Percentiles rank a stretch among this genome's conserved stretches.
phyloP scores from a whole-genome alignment of 2,797 vertebrate genomes.

The Gymnopithys bicolor region DNA sequence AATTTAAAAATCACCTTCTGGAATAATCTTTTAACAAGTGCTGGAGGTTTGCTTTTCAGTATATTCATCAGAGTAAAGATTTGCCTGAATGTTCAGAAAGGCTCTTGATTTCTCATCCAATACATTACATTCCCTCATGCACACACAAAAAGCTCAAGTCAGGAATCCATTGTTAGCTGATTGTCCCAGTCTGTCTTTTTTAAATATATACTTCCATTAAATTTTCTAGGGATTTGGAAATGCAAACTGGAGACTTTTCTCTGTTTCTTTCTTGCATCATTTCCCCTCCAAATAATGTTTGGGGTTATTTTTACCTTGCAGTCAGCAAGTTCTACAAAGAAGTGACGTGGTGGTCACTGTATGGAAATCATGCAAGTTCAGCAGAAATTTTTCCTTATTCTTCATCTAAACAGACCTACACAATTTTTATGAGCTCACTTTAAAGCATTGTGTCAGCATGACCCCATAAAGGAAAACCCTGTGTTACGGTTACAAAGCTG shows the following conservation, averaged over 20 bases:
- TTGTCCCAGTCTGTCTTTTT: not conserved
- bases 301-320: not conserved
- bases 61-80: not conserved
- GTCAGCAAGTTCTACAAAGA: not conserved
- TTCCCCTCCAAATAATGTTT: accelerated
- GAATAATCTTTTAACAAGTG: not conserved
- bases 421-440: not conserved
- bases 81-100: not conserved
- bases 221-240: not conserved
- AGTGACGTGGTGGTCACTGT: not conserved
- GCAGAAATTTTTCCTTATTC: not conserved
- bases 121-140: not conserved
- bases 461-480: not conserved
- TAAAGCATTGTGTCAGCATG: not conserved
- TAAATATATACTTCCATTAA: not conserved
- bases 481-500: not conserved
- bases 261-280: not conserved
- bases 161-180: not conserved
- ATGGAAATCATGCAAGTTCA: not conserved
- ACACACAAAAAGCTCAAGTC: not conserved
- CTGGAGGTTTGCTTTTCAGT: not conserved
- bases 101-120: not conserved
- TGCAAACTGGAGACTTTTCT: not conserved
- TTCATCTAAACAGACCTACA: not conserved
- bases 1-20: not conserved